These are phyloP conservation scores for Henricia sp. DNA, from an alignment of 53 echinoderm and acorn worm species.

Conservation along the genomic window DNA sequence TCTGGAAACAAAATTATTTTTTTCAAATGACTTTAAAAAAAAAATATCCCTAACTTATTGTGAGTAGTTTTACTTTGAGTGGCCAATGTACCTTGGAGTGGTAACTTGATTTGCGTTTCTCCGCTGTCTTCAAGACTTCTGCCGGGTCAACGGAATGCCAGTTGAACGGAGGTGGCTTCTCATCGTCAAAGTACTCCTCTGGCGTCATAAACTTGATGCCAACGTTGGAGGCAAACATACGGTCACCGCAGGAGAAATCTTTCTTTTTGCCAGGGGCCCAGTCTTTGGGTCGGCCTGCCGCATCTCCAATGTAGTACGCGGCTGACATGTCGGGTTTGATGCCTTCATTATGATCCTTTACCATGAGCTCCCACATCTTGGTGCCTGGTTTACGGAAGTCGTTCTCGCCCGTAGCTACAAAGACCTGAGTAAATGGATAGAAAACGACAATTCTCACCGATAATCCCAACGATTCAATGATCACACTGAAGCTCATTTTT, in stretches of 20 bases:
- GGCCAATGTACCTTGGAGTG: slow-evolving; percentile 83
- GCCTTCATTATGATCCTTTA: slow-evolving; percentile 71
- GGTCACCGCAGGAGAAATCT: slow-evolving; percentile 93
- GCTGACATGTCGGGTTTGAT: slow-evolving; percentile 63
- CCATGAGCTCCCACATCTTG: slow-evolving; percentile 83
- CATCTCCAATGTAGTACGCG: slow-evolving; percentile 91
- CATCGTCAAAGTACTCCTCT: slow-evolving; percentile 84
- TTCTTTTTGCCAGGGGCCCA: slow-evolving; percentile 88
- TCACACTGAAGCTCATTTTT: too few species aligned
- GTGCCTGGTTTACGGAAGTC: slow-evolving; percentile 85
- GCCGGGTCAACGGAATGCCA: slow-evolving; percentile 84
- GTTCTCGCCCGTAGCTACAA: slow-evolving; percentile 84
- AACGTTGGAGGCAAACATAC: slow-evolving; percentile 92
- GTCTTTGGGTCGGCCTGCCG: slow-evolving; percentile 86
- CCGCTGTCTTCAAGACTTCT: slow-evolving; percentile 60
- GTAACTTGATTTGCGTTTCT: slow-evolving; percentile 46
- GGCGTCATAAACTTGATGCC: slow-evolving; percentile 86
- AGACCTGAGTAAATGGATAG: slow-evolving; percentile 57
- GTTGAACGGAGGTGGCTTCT: slow-evolving; percentile 69
- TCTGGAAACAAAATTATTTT: too few species aligned
- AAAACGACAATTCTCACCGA: too few species aligned
- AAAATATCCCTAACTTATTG: too few species aligned
- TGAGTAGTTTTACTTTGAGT: too few species aligned
- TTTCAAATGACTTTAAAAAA: too few species aligned
- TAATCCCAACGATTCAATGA: too few species aligned